A percentile compares a stretch with the other conserved stretches of the same genome.
Evolutionary conservation across 1,140 invertebrate species (phyloP).

Genomic region (Himalopsyche phryganea): DNA sequence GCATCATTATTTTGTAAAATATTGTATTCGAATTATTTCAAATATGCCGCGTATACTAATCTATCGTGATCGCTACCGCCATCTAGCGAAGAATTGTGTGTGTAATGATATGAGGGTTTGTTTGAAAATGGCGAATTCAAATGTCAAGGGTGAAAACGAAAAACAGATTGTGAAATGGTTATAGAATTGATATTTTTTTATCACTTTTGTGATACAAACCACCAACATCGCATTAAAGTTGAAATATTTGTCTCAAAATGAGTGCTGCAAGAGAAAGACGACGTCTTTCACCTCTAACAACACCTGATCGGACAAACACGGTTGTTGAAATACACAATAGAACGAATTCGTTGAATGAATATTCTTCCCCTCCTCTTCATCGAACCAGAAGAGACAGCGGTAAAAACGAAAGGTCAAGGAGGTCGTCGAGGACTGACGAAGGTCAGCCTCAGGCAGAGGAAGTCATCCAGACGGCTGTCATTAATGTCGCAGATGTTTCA

Average conservation of each 20-base stretch:
- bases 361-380: slow-evolving; percentile 1
- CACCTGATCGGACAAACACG: slow-evolving; percentile 14
- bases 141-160: slow-evolving; percentile 28
- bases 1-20: not conserved
- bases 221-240: not conserved
- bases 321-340: slow-evolving; percentile 29
- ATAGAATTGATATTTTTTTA: slow-evolving; percentile 2
- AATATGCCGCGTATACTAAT: no score
- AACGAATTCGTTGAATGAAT: slow-evolving; percentile 17
- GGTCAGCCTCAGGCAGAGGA: slow-evolving; percentile 40
- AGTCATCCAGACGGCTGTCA: slow-evolving; percentile 42
- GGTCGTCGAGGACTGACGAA: slow-evolving; percentile 45
- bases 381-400: slow-evolving; percentile 11
- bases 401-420: slow-evolving; percentile 38
- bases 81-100: no score
- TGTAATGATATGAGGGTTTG: slow-evolving; percentile 8
- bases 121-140: slow-evolving; percentile 31
- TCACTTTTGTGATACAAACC: not conserved
- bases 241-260: slow-evolving; percentile 16
- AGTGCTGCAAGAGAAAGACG: slow-evolving; percentile 19
- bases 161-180: slow-evolving; percentile 11
- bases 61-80: no score
- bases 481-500: slow-evolving; percentile 46
- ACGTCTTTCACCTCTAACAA: slow-evolving; percentile 22
- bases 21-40: no score